phyloP scores from a whole-genome alignment of 2,113 vertebrate species.

The Paratilapia polleni region DNA sequence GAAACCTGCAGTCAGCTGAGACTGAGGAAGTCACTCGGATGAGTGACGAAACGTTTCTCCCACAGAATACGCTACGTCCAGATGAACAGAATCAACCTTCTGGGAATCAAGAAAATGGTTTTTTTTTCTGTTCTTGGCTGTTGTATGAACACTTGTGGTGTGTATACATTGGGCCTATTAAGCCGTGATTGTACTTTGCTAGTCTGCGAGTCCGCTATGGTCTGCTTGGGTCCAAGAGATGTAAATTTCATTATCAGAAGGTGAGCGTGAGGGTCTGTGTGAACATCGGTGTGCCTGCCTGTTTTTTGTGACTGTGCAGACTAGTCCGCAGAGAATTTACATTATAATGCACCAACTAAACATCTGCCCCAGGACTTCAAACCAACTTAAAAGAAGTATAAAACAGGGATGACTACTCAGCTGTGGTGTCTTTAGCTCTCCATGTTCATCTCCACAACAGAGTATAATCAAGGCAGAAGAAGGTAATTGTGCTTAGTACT shows the following conservation, averaged over 20 bases:
- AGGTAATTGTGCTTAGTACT: slow-evolving; percentile 30
- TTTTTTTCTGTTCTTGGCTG: neutral
- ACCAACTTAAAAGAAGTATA: neutral
- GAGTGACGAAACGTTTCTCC: too few relatives aligned
- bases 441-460: fast-evolving
- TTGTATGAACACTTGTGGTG: neutral
- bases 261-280: too few relatives aligned
- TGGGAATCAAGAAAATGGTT: too few relatives aligned
- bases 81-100: too few relatives aligned
- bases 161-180: slow-evolving; percentile 8
- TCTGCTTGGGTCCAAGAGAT: too few relatives aligned
- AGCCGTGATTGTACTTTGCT: too few relatives aligned
- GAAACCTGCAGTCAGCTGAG: too few relatives aligned
- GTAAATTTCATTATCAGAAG: too few relatives aligned
- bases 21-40: too few relatives aligned
- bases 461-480: neutral
- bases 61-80: too few relatives aligned
- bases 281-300: neutral
- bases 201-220: too few relatives aligned
- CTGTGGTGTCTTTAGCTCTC: neutral
- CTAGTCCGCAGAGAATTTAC: neutral
- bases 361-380: neutral
- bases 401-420: neutral
- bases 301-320: neutral
- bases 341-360: neutral